Percentiles rank a stretch among this genome's conserved stretches.
Evolutionary conservation across 2,888 invertebrate species (phyloP).

Genomic region (Plebejus argus): DNA sequence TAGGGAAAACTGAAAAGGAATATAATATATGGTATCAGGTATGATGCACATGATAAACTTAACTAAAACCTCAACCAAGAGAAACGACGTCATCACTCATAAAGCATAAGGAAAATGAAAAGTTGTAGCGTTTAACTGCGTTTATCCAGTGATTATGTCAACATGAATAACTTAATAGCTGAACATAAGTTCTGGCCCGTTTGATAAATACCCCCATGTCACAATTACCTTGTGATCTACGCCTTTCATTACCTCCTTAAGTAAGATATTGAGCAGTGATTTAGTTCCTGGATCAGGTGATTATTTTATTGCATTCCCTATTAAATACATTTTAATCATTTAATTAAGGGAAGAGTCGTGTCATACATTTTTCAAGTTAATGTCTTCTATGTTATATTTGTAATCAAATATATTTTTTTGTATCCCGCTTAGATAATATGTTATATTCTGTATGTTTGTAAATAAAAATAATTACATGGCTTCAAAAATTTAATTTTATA

Average conservation of each 20-base stretch:
- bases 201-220: constrained; percentile 72
- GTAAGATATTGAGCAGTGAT: constrained; percentile 75
- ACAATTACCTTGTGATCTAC: constrained; percentile 77
- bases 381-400: background rate
- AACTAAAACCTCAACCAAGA: background rate
- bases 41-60: background rate
- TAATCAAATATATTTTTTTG: constrained; percentile 13
- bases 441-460: background rate
- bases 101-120: constrained; percentile 48
- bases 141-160: constrained; percentile 73
- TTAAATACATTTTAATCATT: constrained; percentile 49
- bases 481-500: background rate
- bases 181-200: constrained; percentile 72
- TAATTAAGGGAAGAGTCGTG: background rate
- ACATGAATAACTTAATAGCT: constrained; percentile 73
- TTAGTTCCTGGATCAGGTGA: constrained; percentile 62
- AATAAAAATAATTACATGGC: background rate
- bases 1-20: background rate
- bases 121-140: constrained; percentile 64
- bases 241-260: constrained; percentile 75
- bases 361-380: constrained; percentile 5
- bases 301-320: constrained; percentile 77
- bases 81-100: background rate
- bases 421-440: background rate
- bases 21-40: background rate